These are phyloP conservation scores for Albula glossodonta DNA, from an alignment of 2,113 vertebrate genomes.

Conservation along the genomic window DNA sequence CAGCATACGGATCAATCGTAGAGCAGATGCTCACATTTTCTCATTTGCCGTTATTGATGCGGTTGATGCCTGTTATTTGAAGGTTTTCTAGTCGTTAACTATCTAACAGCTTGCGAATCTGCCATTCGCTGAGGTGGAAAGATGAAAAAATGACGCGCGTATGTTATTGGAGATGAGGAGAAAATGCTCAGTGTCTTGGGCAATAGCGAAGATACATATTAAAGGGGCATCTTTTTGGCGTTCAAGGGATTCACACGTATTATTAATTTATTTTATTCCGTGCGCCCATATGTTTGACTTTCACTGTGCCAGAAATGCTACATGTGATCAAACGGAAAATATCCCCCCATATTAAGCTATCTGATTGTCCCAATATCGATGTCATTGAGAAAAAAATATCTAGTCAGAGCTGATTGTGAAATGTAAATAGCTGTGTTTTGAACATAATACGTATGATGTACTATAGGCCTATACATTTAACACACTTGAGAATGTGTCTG, in stretches of 20 bases:
- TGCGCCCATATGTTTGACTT: background rate
- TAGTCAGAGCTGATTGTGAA: too few species aligned
- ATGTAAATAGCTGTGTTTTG: too few species aligned
- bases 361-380: too few species aligned
- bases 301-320: too few species aligned
- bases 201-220: background rate
- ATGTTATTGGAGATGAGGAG: background rate
- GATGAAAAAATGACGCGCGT: constrained; percentile 6
- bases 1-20: background rate
- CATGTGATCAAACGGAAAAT: too few species aligned
- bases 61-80: background rate
- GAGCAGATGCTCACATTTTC: background rate
- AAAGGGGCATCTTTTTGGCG: background rate
- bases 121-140: background rate
- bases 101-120: background rate
- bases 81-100: background rate
- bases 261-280: background rate
- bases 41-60: background rate
- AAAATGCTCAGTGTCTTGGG: background rate
- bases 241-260: background rate
- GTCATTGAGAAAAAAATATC: too few species aligned
- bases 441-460: too few species aligned
- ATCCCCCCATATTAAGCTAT: too few species aligned
- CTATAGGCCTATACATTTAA: too few species aligned
- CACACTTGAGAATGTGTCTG: too few species aligned